Evolutionary conservation across 2,888 invertebrate species (phyloP).

Genomic region (Furcula furcula): DNA sequence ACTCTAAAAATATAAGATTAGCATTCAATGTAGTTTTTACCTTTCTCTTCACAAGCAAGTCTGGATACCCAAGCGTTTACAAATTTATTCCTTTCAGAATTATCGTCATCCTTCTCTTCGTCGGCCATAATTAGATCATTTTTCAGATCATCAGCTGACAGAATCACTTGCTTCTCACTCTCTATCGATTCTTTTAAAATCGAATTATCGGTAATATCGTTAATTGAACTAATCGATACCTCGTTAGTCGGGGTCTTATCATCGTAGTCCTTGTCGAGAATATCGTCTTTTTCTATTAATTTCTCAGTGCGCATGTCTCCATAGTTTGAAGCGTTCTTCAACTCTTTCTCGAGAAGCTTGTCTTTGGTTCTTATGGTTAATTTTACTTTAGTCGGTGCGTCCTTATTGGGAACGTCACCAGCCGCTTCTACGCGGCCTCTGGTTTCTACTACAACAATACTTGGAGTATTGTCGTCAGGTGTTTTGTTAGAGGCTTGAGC

Average conservation of each 20-base stretch:
- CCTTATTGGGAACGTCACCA: conserved; percentile 26
- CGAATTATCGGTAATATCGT: conserved; percentile 75
- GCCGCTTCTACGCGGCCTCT: conserved; percentile 31
- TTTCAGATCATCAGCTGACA: conserved; percentile 73
- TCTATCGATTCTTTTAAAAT: conserved; percentile 74
- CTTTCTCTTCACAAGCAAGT: conserved; percentile 73
- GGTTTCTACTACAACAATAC: conserved; percentile 46
- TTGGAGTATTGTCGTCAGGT: conserved; percentile 56
- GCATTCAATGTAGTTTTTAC: conserved; percentile 30
- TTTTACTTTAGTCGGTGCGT: conserved; percentile 46
- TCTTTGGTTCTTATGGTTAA: conserved; percentile 61
- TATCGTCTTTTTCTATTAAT: conserved; percentile 49
- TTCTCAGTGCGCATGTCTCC: conserved; percentile 57
- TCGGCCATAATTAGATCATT: conserved; percentile 75
- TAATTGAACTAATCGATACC: conserved; percentile 71
- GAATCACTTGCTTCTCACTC: conserved; percentile 69
- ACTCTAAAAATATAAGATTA: neutral
- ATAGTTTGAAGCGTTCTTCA: conserved; percentile 66
- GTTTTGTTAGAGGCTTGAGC: conserved; percentile 53
- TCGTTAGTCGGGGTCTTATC: conserved; percentile 78
- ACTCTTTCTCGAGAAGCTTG: conserved; percentile 58
- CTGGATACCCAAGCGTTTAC: conserved; percentile 74
- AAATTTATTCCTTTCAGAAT: conserved; percentile 76
- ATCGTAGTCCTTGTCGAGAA: conserved; percentile 55
- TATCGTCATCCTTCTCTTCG: conserved; percentile 77